Percentiles rank a stretch among this genome's conserved stretches.
These are phyloP conservation scores for Manis javanica DNA, from an alignment of 2,797 vertebrate species.

Conservation along the genomic window DNA sequence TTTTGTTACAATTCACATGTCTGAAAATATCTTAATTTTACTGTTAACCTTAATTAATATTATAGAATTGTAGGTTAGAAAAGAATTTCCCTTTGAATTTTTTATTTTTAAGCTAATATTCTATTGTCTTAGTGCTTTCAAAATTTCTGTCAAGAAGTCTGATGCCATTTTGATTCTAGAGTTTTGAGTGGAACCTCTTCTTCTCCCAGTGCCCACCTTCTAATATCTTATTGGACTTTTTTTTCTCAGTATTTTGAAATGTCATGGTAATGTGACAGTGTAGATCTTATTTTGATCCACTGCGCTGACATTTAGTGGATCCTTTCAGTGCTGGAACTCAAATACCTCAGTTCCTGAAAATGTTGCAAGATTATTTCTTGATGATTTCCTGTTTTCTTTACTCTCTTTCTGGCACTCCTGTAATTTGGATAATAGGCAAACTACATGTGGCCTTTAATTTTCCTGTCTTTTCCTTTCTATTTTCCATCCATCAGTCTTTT, in stretches of 20 bases:
- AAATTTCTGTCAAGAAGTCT: not conserved
- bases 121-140: not conserved
- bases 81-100: not conserved
- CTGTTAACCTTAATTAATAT: not conserved
- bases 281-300: not conserved
- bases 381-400: not conserved
- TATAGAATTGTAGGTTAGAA: not conserved
- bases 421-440: not conserved
- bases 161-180: not conserved
- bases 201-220: not conserved
- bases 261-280: not conserved
- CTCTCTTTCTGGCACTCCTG: not conserved
- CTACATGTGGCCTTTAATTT: not conserved
- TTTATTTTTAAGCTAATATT: not conserved
- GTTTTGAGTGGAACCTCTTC: not conserved
- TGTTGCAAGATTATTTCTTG: not conserved
- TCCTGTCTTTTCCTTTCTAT: not conserved
- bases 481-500: not conserved
- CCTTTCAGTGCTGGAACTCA: not conserved
- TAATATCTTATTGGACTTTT: not conserved
- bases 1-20: not conserved
- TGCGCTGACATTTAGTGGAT: not conserved
- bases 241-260: not conserved
- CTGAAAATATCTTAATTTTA: not conserved
- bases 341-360: not conserved